Conservation (phyloP, 2,888 invertebrate genomes). For the Lepidonotus clava region DNA sequence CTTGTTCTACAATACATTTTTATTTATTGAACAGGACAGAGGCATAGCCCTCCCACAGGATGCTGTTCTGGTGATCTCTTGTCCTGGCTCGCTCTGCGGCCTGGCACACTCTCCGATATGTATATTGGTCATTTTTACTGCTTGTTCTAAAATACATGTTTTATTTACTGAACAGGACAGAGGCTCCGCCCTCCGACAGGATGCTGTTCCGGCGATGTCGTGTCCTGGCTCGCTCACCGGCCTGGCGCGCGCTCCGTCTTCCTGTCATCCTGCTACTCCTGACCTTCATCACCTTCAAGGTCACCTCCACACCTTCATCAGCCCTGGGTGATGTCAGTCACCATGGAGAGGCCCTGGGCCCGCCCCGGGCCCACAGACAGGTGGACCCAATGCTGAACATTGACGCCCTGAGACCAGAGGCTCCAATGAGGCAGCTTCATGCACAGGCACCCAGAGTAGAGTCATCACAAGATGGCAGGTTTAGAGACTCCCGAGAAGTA, state of each 20-base stretch:
- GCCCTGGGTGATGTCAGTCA: neutral
- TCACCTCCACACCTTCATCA: neutral
- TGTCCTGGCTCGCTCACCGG: neutral
- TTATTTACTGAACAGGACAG: no score
- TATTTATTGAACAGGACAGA: no score
- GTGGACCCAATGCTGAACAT: no score
- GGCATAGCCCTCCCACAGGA: no score
- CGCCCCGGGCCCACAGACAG: neutral
- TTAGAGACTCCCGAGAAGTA: neutral
- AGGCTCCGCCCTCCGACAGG: no score
- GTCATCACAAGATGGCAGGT: neutral
- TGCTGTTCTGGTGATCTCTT: no score
- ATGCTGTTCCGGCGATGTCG: neutral
- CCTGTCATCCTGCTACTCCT: neutral
- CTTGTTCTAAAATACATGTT: no score
- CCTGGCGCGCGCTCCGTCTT: neutral
- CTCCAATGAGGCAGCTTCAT: conserved; percentile 1
- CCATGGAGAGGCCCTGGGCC: neutral
- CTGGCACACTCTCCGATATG: no score
- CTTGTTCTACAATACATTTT: no score
- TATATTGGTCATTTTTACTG: no score
- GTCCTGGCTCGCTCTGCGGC: no score
- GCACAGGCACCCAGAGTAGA: neutral
- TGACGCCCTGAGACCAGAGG: neutral
- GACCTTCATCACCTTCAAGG: neutral